A percentile compares a stretch with the other conserved stretches of the same genome.
Evolutionary conservation across 2,888 invertebrate genomes (phyloP).

Genomic region (Apamea anceps): DNA sequence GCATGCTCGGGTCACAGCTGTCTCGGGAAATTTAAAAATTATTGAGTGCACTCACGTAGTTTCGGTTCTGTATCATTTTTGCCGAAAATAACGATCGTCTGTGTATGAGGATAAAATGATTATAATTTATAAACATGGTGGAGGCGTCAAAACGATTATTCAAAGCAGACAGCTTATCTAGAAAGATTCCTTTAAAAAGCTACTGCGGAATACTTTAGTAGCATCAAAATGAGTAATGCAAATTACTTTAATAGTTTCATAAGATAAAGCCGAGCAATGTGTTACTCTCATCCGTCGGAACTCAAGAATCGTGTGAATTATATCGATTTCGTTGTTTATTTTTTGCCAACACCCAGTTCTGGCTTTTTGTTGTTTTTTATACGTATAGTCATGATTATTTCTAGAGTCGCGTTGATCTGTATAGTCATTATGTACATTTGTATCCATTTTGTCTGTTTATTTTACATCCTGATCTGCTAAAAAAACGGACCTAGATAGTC

Average conservation of each 20-base stretch:
- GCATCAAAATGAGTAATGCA: conserved; percentile 63
- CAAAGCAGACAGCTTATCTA: conserved; percentile 55
- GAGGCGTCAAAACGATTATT: conserved; percentile 51
- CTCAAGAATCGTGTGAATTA: conserved; percentile 74
- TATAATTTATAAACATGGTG: conserved; percentile 13
- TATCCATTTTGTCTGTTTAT: conserved; percentile 56
- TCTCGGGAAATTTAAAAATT: conserved; percentile 67
- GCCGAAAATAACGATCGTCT: conserved; percentile 34
- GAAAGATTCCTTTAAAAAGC: conserved; percentile 53
- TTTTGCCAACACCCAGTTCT: conserved; percentile 57
- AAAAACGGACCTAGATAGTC: conserved; percentile 48
- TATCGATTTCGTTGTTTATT: conserved; percentile 71
- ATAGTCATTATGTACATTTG: conserved; percentile 59
- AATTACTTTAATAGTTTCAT: conserved; percentile 66
- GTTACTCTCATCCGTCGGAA: conserved; percentile 61
- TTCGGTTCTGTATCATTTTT: conserved; percentile 38
- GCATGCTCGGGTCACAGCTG: conserved; percentile 70
- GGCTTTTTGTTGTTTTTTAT: conserved; percentile 58
- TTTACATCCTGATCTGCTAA: conserved; percentile 57
- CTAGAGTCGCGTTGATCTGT: conserved; percentile 55
- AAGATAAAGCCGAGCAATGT: conserved; percentile 62
- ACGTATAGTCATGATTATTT: conserved; percentile 63
- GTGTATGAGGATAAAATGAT: conserved; percentile 15
- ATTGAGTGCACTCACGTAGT: conserved; percentile 51
- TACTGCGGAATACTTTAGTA: conserved; percentile 49